Conservation (phyloP, 2,888 invertebrate genomes). For the Campoplex capitator region DNA sequence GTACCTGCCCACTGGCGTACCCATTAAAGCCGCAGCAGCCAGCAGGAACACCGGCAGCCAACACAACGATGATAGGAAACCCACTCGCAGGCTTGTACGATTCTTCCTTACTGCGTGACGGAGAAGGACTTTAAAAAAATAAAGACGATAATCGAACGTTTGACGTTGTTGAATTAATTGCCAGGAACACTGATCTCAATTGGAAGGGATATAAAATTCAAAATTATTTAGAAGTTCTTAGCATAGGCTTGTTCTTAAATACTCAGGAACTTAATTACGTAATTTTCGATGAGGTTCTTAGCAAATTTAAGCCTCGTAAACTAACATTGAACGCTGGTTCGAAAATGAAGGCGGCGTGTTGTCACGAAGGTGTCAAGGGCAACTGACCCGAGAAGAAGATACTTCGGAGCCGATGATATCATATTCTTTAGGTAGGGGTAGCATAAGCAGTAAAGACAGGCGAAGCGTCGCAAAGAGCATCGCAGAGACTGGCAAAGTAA, state of each 20-base stretch:
- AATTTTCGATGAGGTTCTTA: neutral
- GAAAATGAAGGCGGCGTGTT: slow-evolving; percentile 15
- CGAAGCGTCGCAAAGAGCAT: slow-evolving; percentile 41
- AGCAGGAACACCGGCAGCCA: slow-evolving; percentile 58
- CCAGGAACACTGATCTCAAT: neutral
- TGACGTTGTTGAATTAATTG: slow-evolving; percentile 42
- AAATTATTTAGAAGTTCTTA: neutral
- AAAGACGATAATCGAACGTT: slow-evolving; percentile 30
- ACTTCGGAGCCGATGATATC: slow-evolving; percentile 60
- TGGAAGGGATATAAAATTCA: neutral
- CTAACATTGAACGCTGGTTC: neutral
- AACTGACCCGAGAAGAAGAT: slow-evolving; percentile 78
- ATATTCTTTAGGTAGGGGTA: slow-evolving; percentile 13
- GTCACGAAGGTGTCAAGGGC: slow-evolving; percentile 80
- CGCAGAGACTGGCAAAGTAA: slow-evolving; percentile 22
- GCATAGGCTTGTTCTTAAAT: neutral
- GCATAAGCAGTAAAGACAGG: slow-evolving; percentile 36
- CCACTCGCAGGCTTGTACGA: slow-evolving; percentile 56
- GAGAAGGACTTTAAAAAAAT: slow-evolving; percentile 42
- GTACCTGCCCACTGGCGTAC: slow-evolving; percentile 79
- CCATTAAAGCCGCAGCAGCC: slow-evolving; percentile 72
- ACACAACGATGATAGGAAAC: slow-evolving; percentile 58
- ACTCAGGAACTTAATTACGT: neutral
- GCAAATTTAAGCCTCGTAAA: neutral
- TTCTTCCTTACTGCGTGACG: slow-evolving; percentile 38